phyloP scores from a whole-genome alignment of 92 coral and sea anemone species.

The Actinernus sp. region DNA sequence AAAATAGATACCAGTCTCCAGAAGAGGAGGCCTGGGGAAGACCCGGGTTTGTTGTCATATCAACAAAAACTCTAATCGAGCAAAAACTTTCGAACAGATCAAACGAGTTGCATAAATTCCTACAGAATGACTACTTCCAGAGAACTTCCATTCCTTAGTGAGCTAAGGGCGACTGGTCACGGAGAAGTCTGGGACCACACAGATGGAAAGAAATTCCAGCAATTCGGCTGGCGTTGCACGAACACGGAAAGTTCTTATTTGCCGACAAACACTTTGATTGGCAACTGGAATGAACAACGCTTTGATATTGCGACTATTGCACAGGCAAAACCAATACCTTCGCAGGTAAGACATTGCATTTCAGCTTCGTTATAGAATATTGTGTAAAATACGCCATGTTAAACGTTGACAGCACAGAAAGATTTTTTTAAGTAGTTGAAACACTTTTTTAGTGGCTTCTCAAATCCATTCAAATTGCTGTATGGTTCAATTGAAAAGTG shows the following conservation, averaged over 20 bases:
- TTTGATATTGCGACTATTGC: constrained; percentile 88
- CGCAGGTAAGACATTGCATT: constrained; percentile 63
- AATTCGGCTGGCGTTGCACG: constrained; percentile 99
- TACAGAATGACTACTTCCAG: constrained; percentile 47
- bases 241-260: constrained; percentile 90
- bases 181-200: constrained; percentile 99
- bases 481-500: too few species aligned
- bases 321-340: constrained; percentile 94
- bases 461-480: too few species aligned
- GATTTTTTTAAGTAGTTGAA: neutral
- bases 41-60: constrained; percentile 58
- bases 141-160: constrained; percentile 86
- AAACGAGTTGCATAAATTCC: too few species aligned
- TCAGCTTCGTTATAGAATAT: neutral
- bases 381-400: neutral
- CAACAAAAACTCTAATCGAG: too few species aligned
- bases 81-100: too few species aligned
- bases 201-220: constrained; percentile 87
- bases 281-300: constrained; percentile 98
- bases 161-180: constrained; percentile 94
- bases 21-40: neutral
- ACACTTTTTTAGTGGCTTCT: too few species aligned
- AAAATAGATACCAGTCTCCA: constrained; percentile 1
- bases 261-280: constrained; percentile 81
- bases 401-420: too few species aligned